These are phyloP conservation scores for Cylindroiulus punctatus DNA, from an alignment of 2,888 invertebrate species.

Conservation along the genomic window DNA sequence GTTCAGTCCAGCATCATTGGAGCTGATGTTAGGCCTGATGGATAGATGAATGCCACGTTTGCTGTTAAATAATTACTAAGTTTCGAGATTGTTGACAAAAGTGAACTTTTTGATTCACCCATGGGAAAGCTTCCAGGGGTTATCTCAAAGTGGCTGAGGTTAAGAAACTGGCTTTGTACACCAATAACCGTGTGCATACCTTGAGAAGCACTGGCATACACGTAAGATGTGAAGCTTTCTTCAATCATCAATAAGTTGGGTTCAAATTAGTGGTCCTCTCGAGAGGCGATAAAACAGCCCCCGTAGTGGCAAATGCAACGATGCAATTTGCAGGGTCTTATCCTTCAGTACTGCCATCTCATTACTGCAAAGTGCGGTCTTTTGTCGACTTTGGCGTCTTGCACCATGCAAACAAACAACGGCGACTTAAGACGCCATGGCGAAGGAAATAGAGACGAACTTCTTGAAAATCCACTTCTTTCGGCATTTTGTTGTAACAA, in stretches of 20 bases:
- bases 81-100: background rate
- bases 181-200: background rate
- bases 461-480: constrained; percentile 11
- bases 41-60: background rate
- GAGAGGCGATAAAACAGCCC: constrained; percentile 37
- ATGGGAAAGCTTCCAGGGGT: background rate
- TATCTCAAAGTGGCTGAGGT: background rate
- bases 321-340: constrained; percentile 38
- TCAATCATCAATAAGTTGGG: constrained; percentile 35
- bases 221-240: background rate
- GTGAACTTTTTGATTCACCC: background rate
- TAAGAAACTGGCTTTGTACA: background rate
- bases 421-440: background rate
- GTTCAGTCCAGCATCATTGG: too few relatives aligned
- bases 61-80: constrained; percentile 7
- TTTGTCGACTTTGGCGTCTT: constrained; percentile 28
- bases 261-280: constrained; percentile 35
- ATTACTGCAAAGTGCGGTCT: constrained; percentile 37
- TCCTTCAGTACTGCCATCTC: background rate
- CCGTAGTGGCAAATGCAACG: constrained; percentile 21
- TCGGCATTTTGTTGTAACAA: background rate
- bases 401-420: constrained; percentile 4
- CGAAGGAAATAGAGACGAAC: constrained; percentile 23
- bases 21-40: too few relatives aligned
- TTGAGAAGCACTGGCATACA: background rate